Conservation (phyloP, 1,140 invertebrate species). For the Pomacea maculata region DNA sequence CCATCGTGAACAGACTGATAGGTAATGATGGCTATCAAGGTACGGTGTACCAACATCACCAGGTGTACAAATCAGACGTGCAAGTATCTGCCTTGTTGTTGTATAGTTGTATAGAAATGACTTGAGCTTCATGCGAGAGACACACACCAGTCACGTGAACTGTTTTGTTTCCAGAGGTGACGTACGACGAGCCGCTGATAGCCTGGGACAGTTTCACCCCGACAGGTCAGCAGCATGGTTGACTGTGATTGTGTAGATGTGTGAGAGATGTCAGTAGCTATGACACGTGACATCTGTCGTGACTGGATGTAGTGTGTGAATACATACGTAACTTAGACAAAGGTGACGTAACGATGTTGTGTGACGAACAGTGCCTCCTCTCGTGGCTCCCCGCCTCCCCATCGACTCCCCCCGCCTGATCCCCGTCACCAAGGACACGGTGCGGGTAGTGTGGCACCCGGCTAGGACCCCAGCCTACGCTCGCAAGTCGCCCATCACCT, state of each 20-base stretch:
- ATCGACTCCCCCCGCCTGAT: conserved; percentile 88
- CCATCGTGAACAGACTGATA: too few relatives aligned
- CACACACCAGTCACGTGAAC: neutral
- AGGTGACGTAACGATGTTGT: conserved; percentile 66
- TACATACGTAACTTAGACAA: conserved; percentile 76
- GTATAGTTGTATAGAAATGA: too few relatives aligned
- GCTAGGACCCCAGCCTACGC: conserved; percentile 70
- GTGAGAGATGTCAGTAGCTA: too few relatives aligned
- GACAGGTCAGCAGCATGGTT: neutral
- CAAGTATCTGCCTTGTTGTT: too few relatives aligned
- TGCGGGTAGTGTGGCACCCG: conserved; percentile 86
- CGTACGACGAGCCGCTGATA: conserved; percentile 14
- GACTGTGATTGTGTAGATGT: too few relatives aligned
- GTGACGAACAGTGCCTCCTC: conserved; percentile 2
- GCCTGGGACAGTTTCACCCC: conserved; percentile 13
- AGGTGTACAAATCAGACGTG: too few relatives aligned
- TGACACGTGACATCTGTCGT: neutral
- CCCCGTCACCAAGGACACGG: conserved; percentile 85
- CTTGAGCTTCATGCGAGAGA: too few relatives aligned
- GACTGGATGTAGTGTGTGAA: neutral
- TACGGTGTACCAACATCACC: too few relatives aligned
- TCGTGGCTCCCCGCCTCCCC: conserved; percentile 71
- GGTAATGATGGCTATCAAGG: too few relatives aligned
- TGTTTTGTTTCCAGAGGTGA: neutral
- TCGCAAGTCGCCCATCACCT: conserved; percentile 55